Conservation (phyloP, 2,888 invertebrate species). For the Apomyelois bistriatella region DNA sequence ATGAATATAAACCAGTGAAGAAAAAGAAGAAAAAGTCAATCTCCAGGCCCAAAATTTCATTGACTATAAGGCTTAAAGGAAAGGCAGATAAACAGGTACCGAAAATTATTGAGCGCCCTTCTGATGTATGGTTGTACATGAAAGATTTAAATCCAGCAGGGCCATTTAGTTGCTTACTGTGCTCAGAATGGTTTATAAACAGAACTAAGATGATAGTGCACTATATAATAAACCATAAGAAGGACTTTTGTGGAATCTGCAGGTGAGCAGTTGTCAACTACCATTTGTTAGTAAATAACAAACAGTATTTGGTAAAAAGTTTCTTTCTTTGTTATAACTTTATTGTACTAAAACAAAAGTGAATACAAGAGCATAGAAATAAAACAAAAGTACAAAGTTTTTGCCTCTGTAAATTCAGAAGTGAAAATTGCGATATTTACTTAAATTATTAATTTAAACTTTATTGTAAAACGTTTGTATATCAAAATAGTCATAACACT, state of each 20-base stretch:
- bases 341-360: no score
- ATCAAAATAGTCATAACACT: no score
- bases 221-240: slow-evolving; percentile 73
- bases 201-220: slow-evolving; percentile 67
- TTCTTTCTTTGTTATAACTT: no score
- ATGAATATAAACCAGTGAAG: slow-evolving; percentile 27
- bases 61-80: slow-evolving; percentile 26
- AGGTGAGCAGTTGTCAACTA: slow-evolving; percentile 40
- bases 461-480: no score
- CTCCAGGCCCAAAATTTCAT: slow-evolving; percentile 24
- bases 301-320: no score
- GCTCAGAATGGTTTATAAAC: slow-evolving; percentile 72
- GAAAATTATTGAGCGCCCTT: slow-evolving; percentile 54
- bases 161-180: slow-evolving; percentile 69
- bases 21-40: slow-evolving; percentile 34
- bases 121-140: slow-evolving; percentile 72
- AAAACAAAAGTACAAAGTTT: no score
- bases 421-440: no score
- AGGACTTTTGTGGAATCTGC: slow-evolving; percentile 75
- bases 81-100: slow-evolving; percentile 21
- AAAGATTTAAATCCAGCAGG: slow-evolving; percentile 68
- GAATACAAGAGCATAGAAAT: no score
- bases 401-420: no score
- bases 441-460: no score
- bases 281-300: no score